Evolutionary conservation across 2,797 vertebrate genomes (phyloP).

Genomic region (Fistularia tabacaria): DNA sequence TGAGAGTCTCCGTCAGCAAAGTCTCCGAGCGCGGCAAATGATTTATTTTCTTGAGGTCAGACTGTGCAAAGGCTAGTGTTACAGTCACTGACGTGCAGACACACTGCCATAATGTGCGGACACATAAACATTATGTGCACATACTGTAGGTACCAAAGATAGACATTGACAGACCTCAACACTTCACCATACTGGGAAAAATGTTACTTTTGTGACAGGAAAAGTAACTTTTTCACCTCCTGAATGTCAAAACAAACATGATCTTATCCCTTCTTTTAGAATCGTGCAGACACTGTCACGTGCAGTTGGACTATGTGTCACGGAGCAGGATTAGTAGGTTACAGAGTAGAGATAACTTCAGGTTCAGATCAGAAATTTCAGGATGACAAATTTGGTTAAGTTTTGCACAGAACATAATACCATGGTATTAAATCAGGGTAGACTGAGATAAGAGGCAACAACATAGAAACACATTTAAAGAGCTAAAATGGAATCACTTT

Average conservation of each 20-base stretch:
- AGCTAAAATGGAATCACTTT: too few species aligned
- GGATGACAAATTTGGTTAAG: too few species aligned
- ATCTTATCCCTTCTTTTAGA: too few species aligned
- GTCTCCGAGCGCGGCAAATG: constrained; percentile 3
- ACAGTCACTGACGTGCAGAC: constrained; percentile 23
- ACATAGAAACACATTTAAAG: too few species aligned
- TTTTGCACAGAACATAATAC: too few species aligned
- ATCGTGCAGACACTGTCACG: too few species aligned
- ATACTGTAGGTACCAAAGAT: not conserved
- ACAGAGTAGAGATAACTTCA: too few species aligned
- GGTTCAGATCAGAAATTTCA: too few species aligned
- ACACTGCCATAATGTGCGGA: constrained; percentile 6
- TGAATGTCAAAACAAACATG: not conserved
- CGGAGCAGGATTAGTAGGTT: too few species aligned
- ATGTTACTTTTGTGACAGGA: not conserved
- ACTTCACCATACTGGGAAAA: not conserved
- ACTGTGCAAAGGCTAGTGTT: constrained; percentile 31
- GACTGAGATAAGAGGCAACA: too few species aligned
- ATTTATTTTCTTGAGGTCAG: constrained; percentile 9
- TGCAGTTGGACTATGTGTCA: too few species aligned
- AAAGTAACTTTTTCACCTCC: not conserved
- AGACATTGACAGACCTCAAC: not conserved
- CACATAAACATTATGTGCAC: constrained; percentile 4
- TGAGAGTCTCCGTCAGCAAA: constrained; percentile 4
- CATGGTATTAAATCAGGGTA: too few species aligned